These are phyloP conservation scores for Rhinogobius similis DNA, from an alignment of 2,113 vertebrate species.

Conservation along the genomic window DNA sequence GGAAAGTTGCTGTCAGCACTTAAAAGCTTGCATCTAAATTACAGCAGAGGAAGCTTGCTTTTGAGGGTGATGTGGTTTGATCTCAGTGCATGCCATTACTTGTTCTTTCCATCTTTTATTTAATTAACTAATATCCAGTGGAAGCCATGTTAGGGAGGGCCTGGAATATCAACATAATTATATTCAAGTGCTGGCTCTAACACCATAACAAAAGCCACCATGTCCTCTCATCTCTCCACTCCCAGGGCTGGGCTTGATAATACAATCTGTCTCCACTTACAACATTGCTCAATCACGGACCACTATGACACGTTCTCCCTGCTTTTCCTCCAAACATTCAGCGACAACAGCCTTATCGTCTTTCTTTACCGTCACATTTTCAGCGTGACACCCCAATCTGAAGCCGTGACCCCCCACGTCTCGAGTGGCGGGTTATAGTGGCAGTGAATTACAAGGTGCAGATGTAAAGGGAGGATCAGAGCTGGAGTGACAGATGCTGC, in stretches of 20 bases:
- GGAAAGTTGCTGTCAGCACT: not conserved
- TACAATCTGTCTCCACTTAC: slow-evolving; percentile 40
- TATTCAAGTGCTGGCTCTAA: slow-evolving; percentile 43
- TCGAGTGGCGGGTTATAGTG: slow-evolving; percentile 23
- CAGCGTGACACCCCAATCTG: slow-evolving; percentile 4
- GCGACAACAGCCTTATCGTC: slow-evolving; percentile 8
- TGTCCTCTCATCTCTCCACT: slow-evolving; percentile 57
- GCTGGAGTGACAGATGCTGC: slow-evolving; percentile 61
- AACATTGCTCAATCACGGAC: slow-evolving; percentile 18
- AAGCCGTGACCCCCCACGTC: slow-evolving; percentile 7
- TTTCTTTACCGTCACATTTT: slow-evolving; percentile 24
- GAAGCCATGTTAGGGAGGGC: slow-evolving; percentile 11
- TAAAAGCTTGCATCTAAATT: not conserved
- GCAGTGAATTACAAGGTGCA: slow-evolving; percentile 51
- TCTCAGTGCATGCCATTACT: slow-evolving; percentile 32
- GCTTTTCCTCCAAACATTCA: slow-evolving; percentile 1
- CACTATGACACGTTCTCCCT: slow-evolving; percentile 12
- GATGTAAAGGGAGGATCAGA: slow-evolving; percentile 65
- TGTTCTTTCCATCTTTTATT: slow-evolving; percentile 54
- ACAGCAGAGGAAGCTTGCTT: not conserved
- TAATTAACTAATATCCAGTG: slow-evolving; percentile 69
- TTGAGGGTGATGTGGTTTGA: slow-evolving; percentile 41
- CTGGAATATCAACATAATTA: slow-evolving; percentile 62
- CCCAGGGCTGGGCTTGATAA: slow-evolving; percentile 55
- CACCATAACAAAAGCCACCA: slow-evolving; percentile 60